Evolutionary conservation across 2,888 invertebrate species (phyloP), one percentile per base, ranked within the genome.

Genomic region (Branchellion lobata): DNA sequence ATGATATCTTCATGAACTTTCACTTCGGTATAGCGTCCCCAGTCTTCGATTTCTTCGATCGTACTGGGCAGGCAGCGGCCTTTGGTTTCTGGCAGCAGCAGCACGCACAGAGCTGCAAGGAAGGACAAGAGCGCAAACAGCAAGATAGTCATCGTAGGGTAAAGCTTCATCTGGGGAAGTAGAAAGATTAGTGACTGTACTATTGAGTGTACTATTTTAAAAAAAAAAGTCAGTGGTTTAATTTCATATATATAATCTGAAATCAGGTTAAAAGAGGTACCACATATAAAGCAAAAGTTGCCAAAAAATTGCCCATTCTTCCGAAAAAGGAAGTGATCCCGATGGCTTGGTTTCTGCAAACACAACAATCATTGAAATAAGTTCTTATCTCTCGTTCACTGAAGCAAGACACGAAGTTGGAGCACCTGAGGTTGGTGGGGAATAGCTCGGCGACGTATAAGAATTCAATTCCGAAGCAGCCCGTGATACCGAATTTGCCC

Each of bases 401-500:
- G 14, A 14, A 5, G 5, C 21, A 14, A 40, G 5, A 14, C 40
- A 40, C 40, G 8, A 40, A 40, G 40, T 14, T 40, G 5, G 8
- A 14, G 14, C 5, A 77, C 77, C 77, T 77, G 24, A 77, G 36
- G n/a, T 27, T 77, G 31, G 71, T 78, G 5, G 71, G 78, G 80
- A 86, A 87, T 40, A 86, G 85, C 81, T 87, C 87, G 0, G 86
- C 83, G 18, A 85, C 84, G 79, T 85, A 86, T 61, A 87, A 83
- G 80, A 86, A 87, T 0, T 86, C 82, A 14, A 85, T 85, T 1
- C 85, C 85, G 78, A 86, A 87, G 3, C 85, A 83, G 1, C 85
- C 86, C 3, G 86, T 86, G 51, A 87, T 87, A 27, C 86, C 86
- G 84, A 87, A 87, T 82, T 87, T 87, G 24, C 86, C 86, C 3